phyloP scores from a whole-genome alignment of 1,140 invertebrate species.

The Batillaria attramentaria region DNA sequence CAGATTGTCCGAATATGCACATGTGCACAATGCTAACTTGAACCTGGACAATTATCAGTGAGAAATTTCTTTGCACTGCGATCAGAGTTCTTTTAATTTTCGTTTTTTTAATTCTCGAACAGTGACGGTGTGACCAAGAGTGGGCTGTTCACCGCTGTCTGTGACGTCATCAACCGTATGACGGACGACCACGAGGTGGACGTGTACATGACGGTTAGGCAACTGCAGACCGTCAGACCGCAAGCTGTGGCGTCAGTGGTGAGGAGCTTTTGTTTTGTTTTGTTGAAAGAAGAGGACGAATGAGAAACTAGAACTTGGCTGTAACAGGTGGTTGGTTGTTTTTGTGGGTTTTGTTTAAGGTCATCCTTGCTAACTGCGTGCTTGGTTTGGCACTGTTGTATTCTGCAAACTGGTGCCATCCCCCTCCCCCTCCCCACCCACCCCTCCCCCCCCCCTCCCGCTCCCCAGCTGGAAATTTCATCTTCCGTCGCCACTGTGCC shows the following conservation, averaged over 20 bases:
- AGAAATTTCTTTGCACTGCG: too few relatives aligned
- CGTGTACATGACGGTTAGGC: not conserved
- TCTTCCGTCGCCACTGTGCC: too few relatives aligned
- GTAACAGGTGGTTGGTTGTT: not conserved
- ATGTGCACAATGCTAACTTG: too few relatives aligned
- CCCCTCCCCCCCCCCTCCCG: too few relatives aligned
- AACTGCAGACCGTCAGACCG: conserved; percentile 15
- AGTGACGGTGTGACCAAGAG: conserved; percentile 2
- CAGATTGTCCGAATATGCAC: too few relatives aligned
- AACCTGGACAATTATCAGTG: too few relatives aligned
- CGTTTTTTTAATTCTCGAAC: not conserved
- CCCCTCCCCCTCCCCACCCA: too few relatives aligned
- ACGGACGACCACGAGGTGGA: conserved; percentile 8
- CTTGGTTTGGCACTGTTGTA: not conserved
- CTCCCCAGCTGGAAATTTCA: not conserved
- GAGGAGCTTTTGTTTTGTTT: not conserved
- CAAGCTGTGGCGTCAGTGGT: conserved; percentile 15
- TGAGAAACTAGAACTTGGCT: not conserved
- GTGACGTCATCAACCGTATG: conserved; percentile 16
- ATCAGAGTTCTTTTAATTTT: too few relatives aligned
- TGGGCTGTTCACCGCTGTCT: conserved; percentile 1
- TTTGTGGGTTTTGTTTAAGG: not conserved
- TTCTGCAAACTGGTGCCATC: not conserved
- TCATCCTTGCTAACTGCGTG: not conserved
- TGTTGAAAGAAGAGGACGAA: not conserved